Base-by-base conservation (phyloP, 1,140 invertebrate genomes). In the Drosophila micromelanica region DNA sequence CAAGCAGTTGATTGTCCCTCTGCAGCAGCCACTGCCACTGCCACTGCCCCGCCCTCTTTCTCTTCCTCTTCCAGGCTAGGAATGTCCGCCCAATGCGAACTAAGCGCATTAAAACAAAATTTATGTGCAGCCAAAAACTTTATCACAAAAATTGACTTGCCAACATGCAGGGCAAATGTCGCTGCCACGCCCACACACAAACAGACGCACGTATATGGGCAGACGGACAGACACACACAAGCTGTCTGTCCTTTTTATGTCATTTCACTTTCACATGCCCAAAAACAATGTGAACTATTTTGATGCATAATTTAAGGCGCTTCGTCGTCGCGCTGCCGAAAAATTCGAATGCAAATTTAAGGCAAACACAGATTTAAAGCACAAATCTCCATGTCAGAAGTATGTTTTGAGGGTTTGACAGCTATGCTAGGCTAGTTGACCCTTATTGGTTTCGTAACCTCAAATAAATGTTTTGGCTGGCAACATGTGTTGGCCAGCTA, bases 31-130 rank as follows among this genome's bases (percentile, higher is more conserved):
- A 43, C 9, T 5, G 49, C 8, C 11, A 46, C 27, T 38, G 40
- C 40, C 38, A 59, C 63, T 2, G 3, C 5, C 13, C n/a, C n/a
- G 20, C n/a, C 12, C 0, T 11, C 48, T 7, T 5, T 4, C 8
- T 38, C 17, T 11, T 38, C 11, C 32, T 3, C 17, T 1, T 3
- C 12, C 40, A 27, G 13, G 23, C 37, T 5, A 9, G 35, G 35
- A 12, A 32, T 38, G 37, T 32, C 23, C n/a, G 38, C 35, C 59
- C 61, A 59, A 46, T 79, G 80, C 73, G 76, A 75, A 73, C 51
- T 86, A 86, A 86, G 82, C 82, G 82, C 82, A 86, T 86, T 86
- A 81, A 73, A 82, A 54, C 51, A 57, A 68, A 86, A 86, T 86
- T 86, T 81, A 86, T 86, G 78, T 87, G 75, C 78, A 86, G 48